Evolutionary conservation across 2,888 invertebrate species (phyloP), one percentile per base, ranked within the genome.

Genomic region (Monoplex corrugatus): DNA sequence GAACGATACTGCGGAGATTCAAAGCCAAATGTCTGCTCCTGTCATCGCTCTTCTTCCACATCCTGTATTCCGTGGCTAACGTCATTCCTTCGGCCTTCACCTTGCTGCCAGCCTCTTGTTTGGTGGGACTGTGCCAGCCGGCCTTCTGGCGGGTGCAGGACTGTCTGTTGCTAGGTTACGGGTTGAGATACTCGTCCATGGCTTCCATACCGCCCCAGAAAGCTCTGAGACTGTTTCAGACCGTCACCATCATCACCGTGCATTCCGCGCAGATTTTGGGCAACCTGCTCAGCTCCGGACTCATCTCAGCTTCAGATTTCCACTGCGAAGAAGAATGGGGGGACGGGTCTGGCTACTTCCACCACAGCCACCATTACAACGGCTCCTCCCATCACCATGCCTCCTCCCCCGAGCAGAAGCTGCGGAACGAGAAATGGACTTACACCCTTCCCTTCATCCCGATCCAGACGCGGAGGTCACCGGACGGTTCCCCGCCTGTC

Each of bases 181-280:
- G 93, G 0, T 92, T 94, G 32, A 93, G 93, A 86, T 94, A 94
- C 89, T 93, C 94, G 0, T 92, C 94, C n/a, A 89, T 93, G 19
- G 92, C 94, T 28, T 90, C 92, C 43, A 92, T 94, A 50, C 92
- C 92, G 43, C 93, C 94, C 5, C 93, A 93, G 85, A 93, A 92
- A 57, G 92, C 94, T 0, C 93, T 94, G 40, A 93, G 93, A 78
- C 93, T 94, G 57, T 94, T 94, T 87, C 94, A 94, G 78, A 92
- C 93, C 10, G 93, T 94, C n/a, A 94, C 94, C 84, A 92, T 94
- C 32, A 92, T 94, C 50, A 94, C 94, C 84, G 93, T 94, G 87
- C 94, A 94, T 89, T 93, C 93, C 13, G 94, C 94, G 6, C 94
- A 94, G 88, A 93, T 94, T 63, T 90, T 94, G 57, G 94, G 94